These are phyloP conservation scores for Phoebastria nigripes DNA, from an alignment of 2,797 vertebrate species.

Conservation along the genomic window DNA sequence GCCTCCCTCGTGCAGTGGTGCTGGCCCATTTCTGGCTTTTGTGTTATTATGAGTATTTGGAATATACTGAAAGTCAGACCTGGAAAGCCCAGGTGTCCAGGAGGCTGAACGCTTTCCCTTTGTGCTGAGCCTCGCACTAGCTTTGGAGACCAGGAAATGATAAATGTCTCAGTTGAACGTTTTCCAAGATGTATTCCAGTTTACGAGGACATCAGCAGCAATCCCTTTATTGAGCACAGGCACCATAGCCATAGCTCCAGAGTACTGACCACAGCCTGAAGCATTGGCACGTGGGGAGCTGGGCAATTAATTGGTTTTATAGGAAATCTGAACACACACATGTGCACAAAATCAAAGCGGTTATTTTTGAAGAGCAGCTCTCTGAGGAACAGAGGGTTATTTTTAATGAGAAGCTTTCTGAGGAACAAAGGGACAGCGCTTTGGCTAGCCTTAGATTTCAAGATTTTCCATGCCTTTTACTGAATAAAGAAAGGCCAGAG, in stretches of 20 bases:
- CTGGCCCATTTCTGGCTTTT: neutral
- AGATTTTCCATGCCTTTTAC: neutral
- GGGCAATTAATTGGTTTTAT: neutral
- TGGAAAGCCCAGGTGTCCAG: neutral
- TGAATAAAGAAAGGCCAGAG: neutral
- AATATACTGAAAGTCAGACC: neutral
- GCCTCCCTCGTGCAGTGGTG: rapidly evolving
- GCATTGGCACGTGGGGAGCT: neutral
- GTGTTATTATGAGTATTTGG: neutral
- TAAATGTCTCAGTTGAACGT: neutral
- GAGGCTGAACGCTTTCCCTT: neutral
- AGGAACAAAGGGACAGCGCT: neutral
- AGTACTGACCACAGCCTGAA: neutral
- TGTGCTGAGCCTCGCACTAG: neutral
- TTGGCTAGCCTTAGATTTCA: neutral
- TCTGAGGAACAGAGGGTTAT: neutral
- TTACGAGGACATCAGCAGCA: neutral
- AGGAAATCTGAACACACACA: neutral
- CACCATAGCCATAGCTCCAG: neutral
- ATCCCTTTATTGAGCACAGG: neutral
- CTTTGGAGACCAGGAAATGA: neutral
- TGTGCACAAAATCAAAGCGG: neutral
- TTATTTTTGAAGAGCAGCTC: neutral
- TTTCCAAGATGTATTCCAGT: neutral
- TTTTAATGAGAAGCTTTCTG: neutral